Conservation (phyloP, 2,113 vertebrate genomes). For the Agapornis roseicollis region DNA sequence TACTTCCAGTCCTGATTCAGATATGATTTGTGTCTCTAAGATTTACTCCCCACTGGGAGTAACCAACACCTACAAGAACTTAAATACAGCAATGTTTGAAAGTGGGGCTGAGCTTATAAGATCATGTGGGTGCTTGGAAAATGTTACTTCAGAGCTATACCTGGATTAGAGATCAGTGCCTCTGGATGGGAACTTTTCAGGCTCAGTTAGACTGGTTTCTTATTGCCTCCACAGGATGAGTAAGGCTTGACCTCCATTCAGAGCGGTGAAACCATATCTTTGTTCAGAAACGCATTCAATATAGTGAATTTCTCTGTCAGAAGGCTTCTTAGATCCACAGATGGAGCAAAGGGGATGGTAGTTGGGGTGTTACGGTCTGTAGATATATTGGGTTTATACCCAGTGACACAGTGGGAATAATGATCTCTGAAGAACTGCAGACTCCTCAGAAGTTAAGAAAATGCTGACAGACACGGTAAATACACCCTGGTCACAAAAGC, state of each 20-base stretch:
- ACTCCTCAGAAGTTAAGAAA: constrained; percentile 22
- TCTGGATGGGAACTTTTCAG: neutral
- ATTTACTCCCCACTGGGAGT: neutral
- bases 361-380: neutral
- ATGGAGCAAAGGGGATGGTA: neutral
- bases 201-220: neutral
- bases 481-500: constrained; percentile 23
- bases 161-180: neutral
- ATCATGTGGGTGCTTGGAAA: neutral
- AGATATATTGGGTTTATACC: neutral
- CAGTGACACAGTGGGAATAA: neutral
- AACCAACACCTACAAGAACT: neutral
- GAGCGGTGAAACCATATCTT: neutral
- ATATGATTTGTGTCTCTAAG: neutral
- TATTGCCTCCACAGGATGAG: neutral
- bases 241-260: neutral
- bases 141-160: neutral
- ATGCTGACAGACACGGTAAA: neutral
- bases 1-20: no score
- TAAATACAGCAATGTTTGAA: neutral
- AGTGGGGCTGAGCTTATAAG: neutral
- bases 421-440: neutral
- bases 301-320: neutral
- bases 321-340: neutral
- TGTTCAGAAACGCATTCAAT: neutral